Base-by-base conservation (phyloP, 2,113 vertebrate genomes). In the Chloebia gouldiae region DNA sequence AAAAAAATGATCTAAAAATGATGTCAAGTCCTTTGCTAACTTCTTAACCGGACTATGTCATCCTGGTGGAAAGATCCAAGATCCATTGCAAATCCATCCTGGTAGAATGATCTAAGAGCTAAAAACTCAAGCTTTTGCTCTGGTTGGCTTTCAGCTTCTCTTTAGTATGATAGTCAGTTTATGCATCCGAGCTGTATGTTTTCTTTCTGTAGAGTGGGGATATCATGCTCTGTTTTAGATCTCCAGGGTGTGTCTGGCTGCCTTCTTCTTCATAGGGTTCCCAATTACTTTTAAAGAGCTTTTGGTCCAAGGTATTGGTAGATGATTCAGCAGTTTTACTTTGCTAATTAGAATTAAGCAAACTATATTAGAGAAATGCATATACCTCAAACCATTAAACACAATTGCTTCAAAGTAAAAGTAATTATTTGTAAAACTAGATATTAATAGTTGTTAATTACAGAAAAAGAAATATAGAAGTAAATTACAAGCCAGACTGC, bases 131-230 rank as follows among this genome's bases (percentile, higher is more conserved):
- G 28, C 13, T 69, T 91, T 87, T 89, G 6, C 31, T 81, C 28
- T 78, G 21, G 9, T 18, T 85, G 11, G 7, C 9, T 79, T 93
- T 70, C 30, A 40, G 18, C 19, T 60, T 49, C 72, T 69, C 49
- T 44, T 44, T 44, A 21, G 9, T 22, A 8, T 1, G 2, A 27
- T 35, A 30, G 0, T 27, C 13, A 39, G 21, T 76, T 57, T 50
- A 15, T 22, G 16, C 28, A 60, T 28, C 21, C 0, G 0, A 73
- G 78, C 17, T 23, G 7, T n/a, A 10, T 45, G 31, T 31, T 65
- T 56, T n/a, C 7, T 60, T 93, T 45, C 33, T 40, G 13, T 51
- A 14, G 14, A 76, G 42, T 3, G 57, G 24, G 11, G 22, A n/a
- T 69, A 35, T 90, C 2, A 1, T 51, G 17, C 14, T 90, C 20